Conservation (phyloP, 2,113 vertebrate species). For the Meriones unguiculatus region DNA sequence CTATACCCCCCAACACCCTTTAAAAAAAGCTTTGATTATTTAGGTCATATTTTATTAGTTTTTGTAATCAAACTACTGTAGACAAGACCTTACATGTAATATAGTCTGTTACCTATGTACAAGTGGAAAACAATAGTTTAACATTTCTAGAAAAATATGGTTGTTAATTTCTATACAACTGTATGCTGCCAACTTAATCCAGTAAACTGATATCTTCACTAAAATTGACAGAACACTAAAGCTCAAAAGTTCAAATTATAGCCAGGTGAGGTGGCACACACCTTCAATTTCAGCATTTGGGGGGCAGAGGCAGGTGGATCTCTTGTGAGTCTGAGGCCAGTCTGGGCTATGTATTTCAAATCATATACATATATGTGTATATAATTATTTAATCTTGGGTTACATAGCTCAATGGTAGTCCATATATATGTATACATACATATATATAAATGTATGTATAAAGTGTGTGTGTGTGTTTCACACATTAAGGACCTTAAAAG, state of each 20-base stretch:
- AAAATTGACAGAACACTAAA: neutral
- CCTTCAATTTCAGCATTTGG: neutral
- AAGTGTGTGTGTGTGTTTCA: neutral
- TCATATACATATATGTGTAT: neutral
- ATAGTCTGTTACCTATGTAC: neutral
- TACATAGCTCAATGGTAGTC: neutral
- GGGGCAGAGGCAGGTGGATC: neutral
- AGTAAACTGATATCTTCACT: neutral
- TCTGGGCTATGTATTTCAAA: neutral
- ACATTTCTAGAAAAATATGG: neutral
- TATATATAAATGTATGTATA: too few species aligned
- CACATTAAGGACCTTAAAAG: constrained; percentile 51
- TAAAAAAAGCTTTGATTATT: neutral
- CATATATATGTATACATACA: too few species aligned
- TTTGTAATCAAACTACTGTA: neutral
- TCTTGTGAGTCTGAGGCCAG: neutral
- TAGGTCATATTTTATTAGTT: neutral
- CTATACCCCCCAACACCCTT: neutral
- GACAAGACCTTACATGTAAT: neutral
- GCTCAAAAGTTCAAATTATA: neutral
- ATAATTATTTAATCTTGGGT: neutral
- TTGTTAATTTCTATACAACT: neutral
- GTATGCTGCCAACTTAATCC: neutral
- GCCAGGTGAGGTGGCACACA: too few species aligned
- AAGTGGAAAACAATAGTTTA: neutral